Evolutionary conservation across 2,797 vertebrate genomes (phyloP).

Genomic region (Aphelocoma californica): DNA sequence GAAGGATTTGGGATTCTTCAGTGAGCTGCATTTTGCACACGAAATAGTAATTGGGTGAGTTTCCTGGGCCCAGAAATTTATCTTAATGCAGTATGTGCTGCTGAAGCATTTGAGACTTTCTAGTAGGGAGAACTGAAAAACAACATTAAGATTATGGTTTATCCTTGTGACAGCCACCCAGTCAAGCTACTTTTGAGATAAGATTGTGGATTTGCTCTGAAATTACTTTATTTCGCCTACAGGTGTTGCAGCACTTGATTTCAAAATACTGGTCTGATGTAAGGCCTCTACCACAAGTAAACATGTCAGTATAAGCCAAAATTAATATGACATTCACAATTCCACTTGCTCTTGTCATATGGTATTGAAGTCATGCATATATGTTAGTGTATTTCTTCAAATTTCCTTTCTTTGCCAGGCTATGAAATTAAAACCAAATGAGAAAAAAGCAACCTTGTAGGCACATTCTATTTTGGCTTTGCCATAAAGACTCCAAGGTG

Average conservation of each 20-base stretch:
- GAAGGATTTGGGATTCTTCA: not conserved
- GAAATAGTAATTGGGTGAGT: not conserved
- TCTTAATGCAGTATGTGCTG: not conserved
- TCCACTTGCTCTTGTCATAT: not conserved
- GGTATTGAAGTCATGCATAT: not conserved
- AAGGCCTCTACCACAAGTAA: not conserved
- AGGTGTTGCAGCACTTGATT: constrained; percentile 2
- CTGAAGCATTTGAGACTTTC: not conserved
- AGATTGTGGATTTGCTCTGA: constrained; percentile 1
- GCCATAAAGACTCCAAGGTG: not conserved
- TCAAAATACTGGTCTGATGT: not conserved
- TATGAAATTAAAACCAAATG: not conserved
- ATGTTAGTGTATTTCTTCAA: not conserved
- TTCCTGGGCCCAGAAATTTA: not conserved
- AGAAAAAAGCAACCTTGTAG: not conserved
- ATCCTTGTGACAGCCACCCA: not conserved
- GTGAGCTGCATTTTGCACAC: not conserved
- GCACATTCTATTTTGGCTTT: accelerated
- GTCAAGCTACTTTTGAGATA: not conserved
- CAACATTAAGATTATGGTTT: not conserved
- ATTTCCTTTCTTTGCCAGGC: not conserved
- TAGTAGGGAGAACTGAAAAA: not conserved
- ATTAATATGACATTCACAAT: not conserved
- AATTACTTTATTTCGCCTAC: not conserved
- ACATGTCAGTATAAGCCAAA: not conserved